Conservation (phyloP, 2,797 vertebrate species). For the Mycteria americana region DNA sequence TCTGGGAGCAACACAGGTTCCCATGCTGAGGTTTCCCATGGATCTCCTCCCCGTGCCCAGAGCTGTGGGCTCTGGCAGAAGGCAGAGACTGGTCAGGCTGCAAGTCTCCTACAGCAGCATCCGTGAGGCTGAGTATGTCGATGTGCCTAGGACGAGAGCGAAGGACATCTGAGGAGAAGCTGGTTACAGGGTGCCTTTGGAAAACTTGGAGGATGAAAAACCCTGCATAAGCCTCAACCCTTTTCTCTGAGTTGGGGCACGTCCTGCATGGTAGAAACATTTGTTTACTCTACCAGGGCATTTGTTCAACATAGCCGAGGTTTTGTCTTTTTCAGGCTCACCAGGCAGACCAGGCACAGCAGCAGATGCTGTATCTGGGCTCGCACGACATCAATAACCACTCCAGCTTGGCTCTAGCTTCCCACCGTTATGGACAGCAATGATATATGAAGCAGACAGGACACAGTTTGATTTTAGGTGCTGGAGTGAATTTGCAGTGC, state of each 20-base stretch:
- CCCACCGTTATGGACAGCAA: neutral
- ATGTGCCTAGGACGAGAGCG: rapidly evolving
- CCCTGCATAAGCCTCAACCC: neutral
- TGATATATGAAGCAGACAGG: conserved; percentile 17
- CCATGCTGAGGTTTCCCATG: neutral
- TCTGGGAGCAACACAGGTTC: rapidly evolving
- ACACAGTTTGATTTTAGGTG: neutral
- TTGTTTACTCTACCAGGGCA: conserved; percentile 5
- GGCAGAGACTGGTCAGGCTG: neutral
- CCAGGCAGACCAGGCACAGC: neutral
- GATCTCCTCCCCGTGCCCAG: neutral
- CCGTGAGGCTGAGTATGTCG: neutral
- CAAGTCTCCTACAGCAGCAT: neutral
- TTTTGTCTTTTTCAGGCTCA: conserved; percentile 12
- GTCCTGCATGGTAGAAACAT: neutral
- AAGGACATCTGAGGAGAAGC: neutral
- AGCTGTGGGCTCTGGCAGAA: neutral
- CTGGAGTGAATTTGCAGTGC: neutral
- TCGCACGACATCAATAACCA: conserved; percentile 20
- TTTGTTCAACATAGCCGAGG: neutral
- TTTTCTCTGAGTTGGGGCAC: neutral
- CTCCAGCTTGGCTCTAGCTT: conserved; percentile 23
- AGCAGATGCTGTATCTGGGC: conserved; percentile 41
- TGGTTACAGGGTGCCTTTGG: neutral
- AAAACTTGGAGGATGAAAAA: neutral